phyloP scores from a whole-genome alignment of 2,888 invertebrate species.

The Phorcus lineatus region DNA sequence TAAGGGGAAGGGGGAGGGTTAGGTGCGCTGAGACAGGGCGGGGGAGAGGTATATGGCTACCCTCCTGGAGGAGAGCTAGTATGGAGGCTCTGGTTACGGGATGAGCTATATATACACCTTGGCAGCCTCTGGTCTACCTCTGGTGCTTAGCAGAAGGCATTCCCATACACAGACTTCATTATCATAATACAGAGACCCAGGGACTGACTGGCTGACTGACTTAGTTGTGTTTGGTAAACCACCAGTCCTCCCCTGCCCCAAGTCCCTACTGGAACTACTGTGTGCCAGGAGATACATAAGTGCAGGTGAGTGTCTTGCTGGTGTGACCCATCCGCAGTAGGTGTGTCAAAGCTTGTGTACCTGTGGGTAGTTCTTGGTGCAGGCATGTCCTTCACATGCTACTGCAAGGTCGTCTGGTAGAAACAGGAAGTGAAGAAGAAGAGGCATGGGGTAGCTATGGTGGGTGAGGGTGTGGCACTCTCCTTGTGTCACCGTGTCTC shows the following conservation, averaged over 20 bases:
- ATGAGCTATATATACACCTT: conserved; percentile 22
- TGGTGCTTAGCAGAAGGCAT: conserved; percentile 3
- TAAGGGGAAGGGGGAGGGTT: neutral
- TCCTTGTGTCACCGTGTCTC: too few species aligned
- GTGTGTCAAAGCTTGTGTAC: too few species aligned
- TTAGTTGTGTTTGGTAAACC: neutral
- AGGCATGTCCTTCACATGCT: too few species aligned
- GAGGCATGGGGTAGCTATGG: too few species aligned
- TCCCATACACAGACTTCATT: conserved; percentile 8
- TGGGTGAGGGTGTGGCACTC: too few species aligned
- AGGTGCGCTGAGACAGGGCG: neutral
- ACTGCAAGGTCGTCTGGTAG: too few species aligned
- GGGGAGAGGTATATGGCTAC: neutral
- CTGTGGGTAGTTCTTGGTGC: too few species aligned
- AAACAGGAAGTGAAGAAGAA: too few species aligned
- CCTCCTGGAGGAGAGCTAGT: neutral
- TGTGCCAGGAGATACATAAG: neutral
- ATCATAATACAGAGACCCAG: neutral
- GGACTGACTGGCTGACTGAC: neutral
- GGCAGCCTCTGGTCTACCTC: neutral
- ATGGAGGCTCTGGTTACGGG: conserved; percentile 1
- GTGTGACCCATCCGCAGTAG: too few species aligned
- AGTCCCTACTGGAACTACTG: neutral
- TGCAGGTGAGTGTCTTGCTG: neutral
- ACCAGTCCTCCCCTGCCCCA: neutral